Evolutionary conservation across 1,140 invertebrate species (phyloP).

Genomic region (Pomacea maculata): DNA sequence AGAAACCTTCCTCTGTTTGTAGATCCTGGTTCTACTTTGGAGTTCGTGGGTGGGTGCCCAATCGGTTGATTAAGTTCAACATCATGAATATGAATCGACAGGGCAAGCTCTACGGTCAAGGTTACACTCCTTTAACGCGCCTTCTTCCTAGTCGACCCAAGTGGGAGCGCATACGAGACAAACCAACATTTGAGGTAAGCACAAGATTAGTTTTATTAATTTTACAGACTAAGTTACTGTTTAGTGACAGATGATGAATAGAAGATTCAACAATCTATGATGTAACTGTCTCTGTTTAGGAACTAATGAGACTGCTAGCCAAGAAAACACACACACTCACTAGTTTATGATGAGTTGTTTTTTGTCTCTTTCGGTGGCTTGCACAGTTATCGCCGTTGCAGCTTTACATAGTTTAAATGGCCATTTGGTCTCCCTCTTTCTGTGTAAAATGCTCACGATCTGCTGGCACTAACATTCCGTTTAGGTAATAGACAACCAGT

Average conservation of each 20-base stretch:
- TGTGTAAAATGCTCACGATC: neutral
- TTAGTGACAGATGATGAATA: no score
- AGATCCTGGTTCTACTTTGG: conserved; percentile 95
- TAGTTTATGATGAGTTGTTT: no score
- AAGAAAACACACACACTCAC: no score
- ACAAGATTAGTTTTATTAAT: no score
- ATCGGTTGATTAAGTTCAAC: conserved; percentile 78
- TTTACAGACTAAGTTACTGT: no score
- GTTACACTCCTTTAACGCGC: conserved; percentile 83
- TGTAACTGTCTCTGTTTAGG: no score
- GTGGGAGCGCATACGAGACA: conserved; percentile 80
- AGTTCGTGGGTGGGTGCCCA: conserved; percentile 72
- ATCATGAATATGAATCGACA: conserved; percentile 89
- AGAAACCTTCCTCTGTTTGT: conserved; percentile 22
- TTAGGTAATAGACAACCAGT: conserved; percentile 69
- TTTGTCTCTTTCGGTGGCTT: no score
- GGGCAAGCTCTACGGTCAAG: conserved; percentile 89
- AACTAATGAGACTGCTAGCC: no score
- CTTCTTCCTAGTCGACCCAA: conserved; percentile 70
- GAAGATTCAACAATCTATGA: no score
- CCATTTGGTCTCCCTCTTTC: neutral
- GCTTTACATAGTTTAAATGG: no score
- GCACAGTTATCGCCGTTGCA: no score
- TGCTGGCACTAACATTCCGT: conserved; percentile 7
- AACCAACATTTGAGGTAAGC: conserved; percentile 59